Evolutionary conservation across 1,140 invertebrate species (phyloP), one percentile per base, ranked within the genome.

Genomic region (Drosophila malerkotliana): DNA sequence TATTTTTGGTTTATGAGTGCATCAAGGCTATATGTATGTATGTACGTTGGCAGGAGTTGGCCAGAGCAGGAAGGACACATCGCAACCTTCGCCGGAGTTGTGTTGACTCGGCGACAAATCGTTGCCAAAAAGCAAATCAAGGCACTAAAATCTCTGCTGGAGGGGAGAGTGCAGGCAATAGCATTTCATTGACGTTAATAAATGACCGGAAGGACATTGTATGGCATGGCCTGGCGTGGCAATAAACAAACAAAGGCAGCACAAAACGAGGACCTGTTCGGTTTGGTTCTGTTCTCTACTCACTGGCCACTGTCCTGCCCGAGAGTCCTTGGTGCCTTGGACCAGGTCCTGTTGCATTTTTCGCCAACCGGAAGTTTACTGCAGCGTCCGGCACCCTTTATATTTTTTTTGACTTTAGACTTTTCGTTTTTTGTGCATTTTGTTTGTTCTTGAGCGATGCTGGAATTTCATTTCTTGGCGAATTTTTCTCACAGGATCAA

Each of bases 141-240:
- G 49, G 55, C 48, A 49, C 37, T 49, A 28, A 69, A 60, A 72
- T 72, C 68, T 72, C 28, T 45, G 72, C 68, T 48, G 63, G 14
- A 56, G 51, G 47, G 39, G 45, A 66, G 51, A 61, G 68, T 32
- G 61, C 64, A 71, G 69, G 81, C 79, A 69, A 68, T 69, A 57
- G 63, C 79, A 69, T 88, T 88, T 73, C 83, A 88, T 74, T 89
- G 83, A 88, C 84, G 79, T 89, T 88, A 88, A 88, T 88, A 88
- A 88, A 88, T 83, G 83, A 84, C 83, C 83, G 84, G 84, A 88
- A 88, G 83, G 76, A 89, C 83, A 88, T 88, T 88, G 84, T 79
- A 89, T 83, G 79, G 84, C 66, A 71, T 84, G 75, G 83, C 71
- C 72, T 85, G 83, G 83, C 79, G 72, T 83, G 76, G 84, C 83